Conservation (phyloP, 2,113 vertebrate species). For the Pseudorasbora parva region DNA sequence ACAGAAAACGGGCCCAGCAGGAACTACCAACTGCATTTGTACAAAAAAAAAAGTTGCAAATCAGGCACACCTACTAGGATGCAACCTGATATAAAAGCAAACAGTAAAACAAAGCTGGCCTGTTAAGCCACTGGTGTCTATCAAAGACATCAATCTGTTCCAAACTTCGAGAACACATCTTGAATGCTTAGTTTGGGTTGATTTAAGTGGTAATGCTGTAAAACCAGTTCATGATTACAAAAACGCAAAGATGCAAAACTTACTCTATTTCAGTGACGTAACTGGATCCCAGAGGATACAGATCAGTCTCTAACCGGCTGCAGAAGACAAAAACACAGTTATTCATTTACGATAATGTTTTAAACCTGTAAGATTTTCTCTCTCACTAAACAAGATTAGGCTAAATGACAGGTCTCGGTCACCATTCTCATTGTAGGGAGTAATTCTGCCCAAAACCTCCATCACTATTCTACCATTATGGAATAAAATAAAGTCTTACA, state of each 20-base stretch:
- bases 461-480: neutral
- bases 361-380: neutral
- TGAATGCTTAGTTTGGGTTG: neutral
- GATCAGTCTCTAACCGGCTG: slow-evolving; percentile 81
- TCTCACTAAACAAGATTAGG: neutral
- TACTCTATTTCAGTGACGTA: slow-evolving; percentile 82
- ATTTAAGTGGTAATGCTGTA: neutral
- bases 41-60: neutral
- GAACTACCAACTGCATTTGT: neutral
- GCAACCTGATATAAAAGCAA: slow-evolving; percentile 9
- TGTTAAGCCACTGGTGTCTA: neutral
- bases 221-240: neutral
- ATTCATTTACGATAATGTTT: neutral
- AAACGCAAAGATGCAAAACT: slow-evolving; percentile 53
- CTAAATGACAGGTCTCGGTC: neutral
- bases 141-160: neutral
- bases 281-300: slow-evolving; percentile 82
- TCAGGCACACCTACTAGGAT: neutral
- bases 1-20: neutral
- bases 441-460: neutral
- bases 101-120: neutral
- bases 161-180: neutral
- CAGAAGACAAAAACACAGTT: slow-evolving; percentile 5
- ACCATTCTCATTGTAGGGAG: neutral
- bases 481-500: neutral